These are phyloP conservation scores for Melanerpes formicivorus DNA, from an alignment of 2,113 vertebrate species.

Conservation along the genomic window DNA sequence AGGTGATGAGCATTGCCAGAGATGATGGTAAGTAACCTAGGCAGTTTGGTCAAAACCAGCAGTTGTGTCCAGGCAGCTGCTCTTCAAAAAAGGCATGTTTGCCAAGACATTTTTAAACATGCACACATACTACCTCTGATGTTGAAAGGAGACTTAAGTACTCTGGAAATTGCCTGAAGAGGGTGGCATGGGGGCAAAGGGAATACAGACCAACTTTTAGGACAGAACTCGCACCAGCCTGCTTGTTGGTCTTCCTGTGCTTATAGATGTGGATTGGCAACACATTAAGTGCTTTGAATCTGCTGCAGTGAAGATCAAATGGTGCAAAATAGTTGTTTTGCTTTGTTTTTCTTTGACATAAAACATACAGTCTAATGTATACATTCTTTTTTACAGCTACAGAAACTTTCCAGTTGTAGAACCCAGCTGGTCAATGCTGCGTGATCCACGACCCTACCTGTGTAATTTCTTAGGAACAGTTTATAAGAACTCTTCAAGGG, in stretches of 20 bases:
- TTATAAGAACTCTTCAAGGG: slow-evolving; percentile 95
- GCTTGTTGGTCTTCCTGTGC: background rate
- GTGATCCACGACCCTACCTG: slow-evolving; percentile 84
- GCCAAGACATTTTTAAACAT: background rate
- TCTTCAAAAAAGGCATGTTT: background rate
- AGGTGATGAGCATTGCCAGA: background rate
- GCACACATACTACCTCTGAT: background rate
- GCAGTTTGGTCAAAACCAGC: background rate
- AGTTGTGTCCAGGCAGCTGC: background rate
- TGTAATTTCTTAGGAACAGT: slow-evolving; percentile 96
- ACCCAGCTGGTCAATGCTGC: slow-evolving; percentile 86
- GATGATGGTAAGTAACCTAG: background rate
- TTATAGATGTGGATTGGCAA: background rate
- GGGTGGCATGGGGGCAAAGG: background rate
- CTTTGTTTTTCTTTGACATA: background rate
- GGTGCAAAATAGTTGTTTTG: background rate
- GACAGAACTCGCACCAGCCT: background rate
- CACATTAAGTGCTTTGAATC: background rate
- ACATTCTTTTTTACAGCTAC: slow-evolving; percentile 81
- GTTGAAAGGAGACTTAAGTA: background rate
- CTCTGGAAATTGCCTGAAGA: background rate
- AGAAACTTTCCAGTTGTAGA: slow-evolving; percentile 90
- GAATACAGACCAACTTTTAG: background rate
- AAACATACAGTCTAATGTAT: background rate
- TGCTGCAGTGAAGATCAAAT: background rate